Evolutionary conservation across 37 sponge, comb jelly and placozoan genomes (phyloP).

Genomic region (Chondrosia reniformis): DNA sequence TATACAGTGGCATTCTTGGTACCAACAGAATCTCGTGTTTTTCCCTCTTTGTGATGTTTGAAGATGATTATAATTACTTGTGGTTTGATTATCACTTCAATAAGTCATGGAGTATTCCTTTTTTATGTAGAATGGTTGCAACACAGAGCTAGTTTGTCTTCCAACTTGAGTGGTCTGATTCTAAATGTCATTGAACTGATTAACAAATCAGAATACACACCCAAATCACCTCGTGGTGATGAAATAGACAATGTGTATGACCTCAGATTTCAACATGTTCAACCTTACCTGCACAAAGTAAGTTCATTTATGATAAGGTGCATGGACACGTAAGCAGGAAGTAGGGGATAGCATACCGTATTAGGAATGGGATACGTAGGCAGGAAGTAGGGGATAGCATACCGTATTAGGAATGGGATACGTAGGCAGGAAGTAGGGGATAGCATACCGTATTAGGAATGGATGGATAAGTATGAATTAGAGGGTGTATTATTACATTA

Average conservation of each 20-base stretch:
- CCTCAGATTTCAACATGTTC: constrained; percentile 64
- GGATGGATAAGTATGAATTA: too few species aligned
- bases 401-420: too few species aligned
- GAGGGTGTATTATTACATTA: too few species aligned
- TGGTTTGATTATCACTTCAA: background rate
- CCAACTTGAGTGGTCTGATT: constrained; percentile 32
- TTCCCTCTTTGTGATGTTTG: background rate
- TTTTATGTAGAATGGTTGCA: constrained; percentile 31
- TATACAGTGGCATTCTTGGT: too few species aligned
- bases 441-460: too few species aligned
- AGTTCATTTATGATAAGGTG: background rate
- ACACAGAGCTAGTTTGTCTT: constrained; percentile 41
- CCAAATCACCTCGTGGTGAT: constrained; percentile 66
- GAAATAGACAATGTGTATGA: constrained; percentile 79
- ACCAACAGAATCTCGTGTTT: too few species aligned
- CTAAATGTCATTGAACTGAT: constrained; percentile 37
- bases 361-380: too few species aligned
- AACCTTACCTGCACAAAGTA: constrained; percentile 75
- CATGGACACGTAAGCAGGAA: too few species aligned
- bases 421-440: too few species aligned
- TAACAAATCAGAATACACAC: constrained; percentile 76
- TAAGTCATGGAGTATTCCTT: background rate
- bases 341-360: too few species aligned
- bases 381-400: too few species aligned
- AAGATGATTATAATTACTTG: background rate